Evolutionary conservation across 2,888 invertebrate species (phyloP).

Genomic region (Andrena hattorfiana): DNA sequence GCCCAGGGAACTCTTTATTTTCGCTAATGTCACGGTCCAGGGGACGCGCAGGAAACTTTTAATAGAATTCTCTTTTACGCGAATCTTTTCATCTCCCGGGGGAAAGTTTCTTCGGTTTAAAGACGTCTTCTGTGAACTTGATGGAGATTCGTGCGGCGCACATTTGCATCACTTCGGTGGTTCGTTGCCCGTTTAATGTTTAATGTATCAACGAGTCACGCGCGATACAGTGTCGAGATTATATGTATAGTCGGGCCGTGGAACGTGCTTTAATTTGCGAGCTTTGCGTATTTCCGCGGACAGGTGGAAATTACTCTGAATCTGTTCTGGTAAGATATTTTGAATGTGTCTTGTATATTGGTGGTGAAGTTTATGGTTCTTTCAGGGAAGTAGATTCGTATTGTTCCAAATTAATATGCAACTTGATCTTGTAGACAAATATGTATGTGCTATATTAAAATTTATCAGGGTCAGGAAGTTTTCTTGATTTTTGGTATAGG

Average conservation of each 20-base stretch:
- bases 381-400: neutral
- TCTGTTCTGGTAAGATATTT: neutral
- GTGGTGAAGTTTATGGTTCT: neutral
- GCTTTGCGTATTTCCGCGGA: neutral
- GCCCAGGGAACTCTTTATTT: slow-evolving; percentile 22
- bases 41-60: slow-evolving; percentile 29
- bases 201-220: neutral
- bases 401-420: no score
- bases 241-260: neutral
- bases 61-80: slow-evolving; percentile 34
- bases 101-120: slow-evolving; percentile 17
- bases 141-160: neutral
- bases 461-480: no score
- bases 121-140: neutral
- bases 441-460: no score
- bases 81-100: slow-evolving; percentile 1
- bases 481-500: no score
- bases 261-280: neutral
- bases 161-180: slow-evolving; percentile 20
- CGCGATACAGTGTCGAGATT: neutral
- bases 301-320: neutral
- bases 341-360: neutral
- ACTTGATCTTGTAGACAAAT: no score
- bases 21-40: neutral
- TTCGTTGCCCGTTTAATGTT: neutral